phyloP scores from a whole-genome alignment of 2,888 invertebrate genomes.

The Pherbina coryleti region DNA sequence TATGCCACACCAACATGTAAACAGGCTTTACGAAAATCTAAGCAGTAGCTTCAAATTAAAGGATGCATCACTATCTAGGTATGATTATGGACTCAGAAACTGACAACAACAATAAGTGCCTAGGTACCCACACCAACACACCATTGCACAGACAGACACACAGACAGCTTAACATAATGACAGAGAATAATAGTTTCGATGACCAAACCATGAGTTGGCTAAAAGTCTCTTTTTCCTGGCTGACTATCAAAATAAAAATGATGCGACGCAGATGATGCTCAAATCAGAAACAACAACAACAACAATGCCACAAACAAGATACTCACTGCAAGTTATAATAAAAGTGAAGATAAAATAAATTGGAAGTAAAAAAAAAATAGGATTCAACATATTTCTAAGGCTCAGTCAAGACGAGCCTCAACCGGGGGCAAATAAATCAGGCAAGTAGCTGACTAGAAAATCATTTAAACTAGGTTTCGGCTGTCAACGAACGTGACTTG shows the following conservation, averaged over 20 bases:
- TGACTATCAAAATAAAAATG: background rate
- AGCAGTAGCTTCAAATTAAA: too few species aligned
- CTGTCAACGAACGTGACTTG: slow-evolving; percentile 23
- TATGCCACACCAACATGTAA: too few species aligned
- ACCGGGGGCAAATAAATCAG: background rate
- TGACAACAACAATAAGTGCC: too few species aligned
- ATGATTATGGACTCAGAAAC: too few species aligned
- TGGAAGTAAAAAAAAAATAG: background rate
- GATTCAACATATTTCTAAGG: background rate
- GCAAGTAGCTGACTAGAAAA: slow-evolving; percentile 1
- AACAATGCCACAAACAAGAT: background rate
- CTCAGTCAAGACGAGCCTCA: background rate
- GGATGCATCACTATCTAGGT: too few species aligned
- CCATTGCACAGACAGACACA: too few species aligned
- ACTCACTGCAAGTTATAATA: background rate
- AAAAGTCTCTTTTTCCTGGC: background rate
- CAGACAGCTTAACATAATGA: background rate
- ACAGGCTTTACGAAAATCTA: too few species aligned
- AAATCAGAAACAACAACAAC: background rate
- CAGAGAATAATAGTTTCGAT: background rate
- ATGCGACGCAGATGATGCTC: background rate
- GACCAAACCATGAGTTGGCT: background rate
- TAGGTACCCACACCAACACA: too few species aligned
- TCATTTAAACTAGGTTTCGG: slow-evolving; percentile 11
- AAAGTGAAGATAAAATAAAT: background rate